Conservation (phyloP, 1,140 invertebrate species). For the Tetraneura akinire region DNA sequence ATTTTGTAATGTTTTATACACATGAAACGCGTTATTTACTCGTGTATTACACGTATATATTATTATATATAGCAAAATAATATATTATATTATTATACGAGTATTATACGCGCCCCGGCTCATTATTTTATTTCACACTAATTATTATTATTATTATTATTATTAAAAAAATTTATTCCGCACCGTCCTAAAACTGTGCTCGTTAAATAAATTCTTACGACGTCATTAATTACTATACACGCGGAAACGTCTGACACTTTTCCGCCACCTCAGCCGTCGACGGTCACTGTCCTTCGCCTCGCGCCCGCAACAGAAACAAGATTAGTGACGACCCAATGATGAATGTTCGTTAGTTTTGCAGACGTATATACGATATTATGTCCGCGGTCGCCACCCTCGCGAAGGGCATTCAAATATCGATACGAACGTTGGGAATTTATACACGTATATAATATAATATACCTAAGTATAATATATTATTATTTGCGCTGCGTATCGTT, state of each 20-base stretch:
- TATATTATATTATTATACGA: no score
- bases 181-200: not conserved
- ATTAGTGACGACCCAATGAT: slow-evolving; percentile 40
- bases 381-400: not conserved
- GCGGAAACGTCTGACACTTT: slow-evolving; percentile 42
- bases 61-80: no score
- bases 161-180: no score
- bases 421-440: not conserved
- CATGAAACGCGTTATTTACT: no score
- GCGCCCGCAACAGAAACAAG: not conserved
- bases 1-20: no score
- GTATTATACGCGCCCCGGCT: no score
- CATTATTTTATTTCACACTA: slow-evolving; percentile 8
- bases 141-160: not conserved
- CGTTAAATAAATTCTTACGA: slow-evolving; percentile 41
- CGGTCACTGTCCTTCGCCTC: not conserved
- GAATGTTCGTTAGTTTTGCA: slow-evolving; percentile 28
- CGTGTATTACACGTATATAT: no score
- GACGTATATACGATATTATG: not conserved
- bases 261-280: not conserved
- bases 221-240: slow-evolving; percentile 11
- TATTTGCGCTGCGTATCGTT: not conserved
- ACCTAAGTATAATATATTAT: no score
- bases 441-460: not conserved
- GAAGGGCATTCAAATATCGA: not conserved